Conservation (phyloP, 2,113 vertebrate genomes). For the Choloepus hoffmanni region DNA sequence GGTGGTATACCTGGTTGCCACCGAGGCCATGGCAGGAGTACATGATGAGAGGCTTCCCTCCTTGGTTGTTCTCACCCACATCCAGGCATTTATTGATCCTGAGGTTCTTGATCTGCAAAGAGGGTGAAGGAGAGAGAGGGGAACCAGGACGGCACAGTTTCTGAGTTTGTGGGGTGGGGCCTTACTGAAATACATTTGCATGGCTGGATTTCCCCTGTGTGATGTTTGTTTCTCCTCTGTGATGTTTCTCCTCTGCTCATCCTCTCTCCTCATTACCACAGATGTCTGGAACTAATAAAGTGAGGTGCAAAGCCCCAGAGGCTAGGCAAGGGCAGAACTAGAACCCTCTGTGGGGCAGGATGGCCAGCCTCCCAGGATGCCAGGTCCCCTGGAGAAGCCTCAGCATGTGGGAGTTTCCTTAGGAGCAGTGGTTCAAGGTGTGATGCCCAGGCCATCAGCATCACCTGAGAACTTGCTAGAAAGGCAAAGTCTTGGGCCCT, state of each 20-base stretch:
- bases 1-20: constrained; percentile 94
- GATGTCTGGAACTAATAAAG: not conserved
- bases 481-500: not conserved
- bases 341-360: not conserved
- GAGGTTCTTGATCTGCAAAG: constrained; percentile 90
- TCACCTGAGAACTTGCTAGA: not conserved
- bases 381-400: not conserved
- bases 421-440: not conserved
- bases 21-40: constrained; percentile 97
- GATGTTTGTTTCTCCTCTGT: not conserved
- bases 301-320: not conserved
- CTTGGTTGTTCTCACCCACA: constrained; percentile 93
- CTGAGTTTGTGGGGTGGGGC: not conserved
- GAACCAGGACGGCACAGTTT: not conserved
- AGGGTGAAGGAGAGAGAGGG: not conserved
- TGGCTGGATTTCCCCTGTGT: not conserved
- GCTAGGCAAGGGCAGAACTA: not conserved
- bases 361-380: not conserved
- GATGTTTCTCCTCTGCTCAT: not conserved
- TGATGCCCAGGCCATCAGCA: not conserved
- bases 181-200: not conserved
- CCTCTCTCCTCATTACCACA: not conserved
- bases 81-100: constrained; percentile 92
- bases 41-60: constrained; percentile 95
- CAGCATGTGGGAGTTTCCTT: not conserved